Conservation (phyloP, 2,888 invertebrate species). For the Actias luna region DNA sequence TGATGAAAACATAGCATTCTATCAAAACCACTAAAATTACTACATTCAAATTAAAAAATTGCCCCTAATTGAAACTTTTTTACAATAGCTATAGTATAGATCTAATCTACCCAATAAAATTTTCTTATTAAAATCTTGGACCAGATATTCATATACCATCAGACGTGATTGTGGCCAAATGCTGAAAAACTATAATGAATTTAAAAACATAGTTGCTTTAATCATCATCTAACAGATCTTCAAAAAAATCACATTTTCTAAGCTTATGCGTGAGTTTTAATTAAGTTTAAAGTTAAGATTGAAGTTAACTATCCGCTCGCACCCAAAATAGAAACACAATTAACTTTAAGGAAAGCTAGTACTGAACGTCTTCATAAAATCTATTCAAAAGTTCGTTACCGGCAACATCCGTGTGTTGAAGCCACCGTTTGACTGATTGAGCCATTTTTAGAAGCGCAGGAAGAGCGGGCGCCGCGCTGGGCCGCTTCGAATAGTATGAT, state of each 20-base stretch:
- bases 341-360: slow-evolving; percentile 4
- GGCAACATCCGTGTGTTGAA: slow-evolving; percentile 45
- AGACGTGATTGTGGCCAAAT: too few species aligned
- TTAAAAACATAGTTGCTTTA: not conserved
- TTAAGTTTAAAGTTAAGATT: too few species aligned
- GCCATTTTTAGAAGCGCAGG: slow-evolving; percentile 72
- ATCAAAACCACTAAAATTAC: too few species aligned
- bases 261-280: too few species aligned
- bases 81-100: too few species aligned
- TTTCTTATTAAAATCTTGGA: too few species aligned
- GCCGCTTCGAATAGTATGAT: slow-evolving; percentile 66
- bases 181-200: too few species aligned
- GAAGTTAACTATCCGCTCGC: not conserved
- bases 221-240: not conserved
- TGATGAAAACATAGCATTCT: too few species aligned
- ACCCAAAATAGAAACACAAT: slow-evolving; percentile 5
- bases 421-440: slow-evolving; percentile 70
- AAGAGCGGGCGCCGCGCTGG: slow-evolving; percentile 45
- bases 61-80: too few species aligned
- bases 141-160: too few species aligned
- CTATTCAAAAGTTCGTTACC: slow-evolving; percentile 39
- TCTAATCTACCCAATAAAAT: too few species aligned
- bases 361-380: slow-evolving; percentile 23
- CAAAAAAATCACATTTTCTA: not conserved
- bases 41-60: too few species aligned